Base-by-base conservation (phyloP, 2,797 vertebrate species). In the Cynodonichthys magdalenae region DNA sequence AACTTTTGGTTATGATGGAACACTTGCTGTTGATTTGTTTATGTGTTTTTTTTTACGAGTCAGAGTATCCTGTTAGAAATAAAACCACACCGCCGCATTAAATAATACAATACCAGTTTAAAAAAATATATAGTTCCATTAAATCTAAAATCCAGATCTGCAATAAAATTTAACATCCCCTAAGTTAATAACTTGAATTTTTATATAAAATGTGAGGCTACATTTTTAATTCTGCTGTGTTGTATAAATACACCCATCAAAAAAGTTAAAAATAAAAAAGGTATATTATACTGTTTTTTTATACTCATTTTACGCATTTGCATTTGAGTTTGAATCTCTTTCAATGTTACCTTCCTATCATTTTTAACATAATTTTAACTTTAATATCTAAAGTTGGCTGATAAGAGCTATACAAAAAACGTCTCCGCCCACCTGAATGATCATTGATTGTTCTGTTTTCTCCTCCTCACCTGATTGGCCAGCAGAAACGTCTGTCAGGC, bases 381-480 rank as follows among this genome's bases (percentile, higher is more conserved):
- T 55, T 55, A 41, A 5, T 2, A 1, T 24, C 4, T 47, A n/a
- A 17, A 11, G 5, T 15, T 47, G 34, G 7, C 39, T 6, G 5
- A n/a, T 6, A 20, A 10, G 49, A 9, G 12, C 4, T 1, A 17
- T 12, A 20, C 17, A 1, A 6, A n/a, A 41, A 12, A 5, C 17
- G 27, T 51, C 12, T 46, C 81, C 77, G 53, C 90, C 90, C 61
- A 73, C 59, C 68, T 73, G 36, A 6, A 15, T 50, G 28, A 1
- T 68, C 15, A 93, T 92, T 93, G 92, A 92, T 56, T 82, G n/a
- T 19, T 1, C n/a, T 42, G 18, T 44, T 28, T 58, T 1, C 15
- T 51, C 34, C 18, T 62, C 50, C n/a, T 9, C 51, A 19, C 59
- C 54, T 71, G 59, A 92, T 92, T 92, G 91, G 92, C n/a, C 66